Conservation (phyloP, 1,140 invertebrate species). For the Anastrepha ludens region DNA sequence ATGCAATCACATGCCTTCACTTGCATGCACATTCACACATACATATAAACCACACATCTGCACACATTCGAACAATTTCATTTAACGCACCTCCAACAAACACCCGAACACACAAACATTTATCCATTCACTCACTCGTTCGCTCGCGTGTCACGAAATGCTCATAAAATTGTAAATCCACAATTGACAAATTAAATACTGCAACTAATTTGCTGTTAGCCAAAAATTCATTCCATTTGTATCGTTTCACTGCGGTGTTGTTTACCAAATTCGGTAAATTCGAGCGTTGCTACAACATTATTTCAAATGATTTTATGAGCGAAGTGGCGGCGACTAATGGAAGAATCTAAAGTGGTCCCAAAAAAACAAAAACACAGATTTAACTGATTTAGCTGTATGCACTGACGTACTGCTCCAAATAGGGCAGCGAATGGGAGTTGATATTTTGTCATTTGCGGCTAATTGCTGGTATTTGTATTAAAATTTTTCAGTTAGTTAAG, state of each 20-base stretch:
- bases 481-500: constrained; percentile 21
- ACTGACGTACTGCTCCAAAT: neutral
- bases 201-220: constrained; percentile 21
- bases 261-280: constrained; percentile 30
- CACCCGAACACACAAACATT: no score
- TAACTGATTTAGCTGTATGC: neutral
- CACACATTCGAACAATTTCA: no score
- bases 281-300: constrained; percentile 33
- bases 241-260: neutral
- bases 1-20: no score
- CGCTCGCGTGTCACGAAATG: constrained; percentile 18
- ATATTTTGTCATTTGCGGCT: neutral
- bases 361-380: neutral
- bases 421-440: neutral
- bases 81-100: no score
- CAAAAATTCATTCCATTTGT: constrained; percentile 21
- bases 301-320: constrained; percentile 18
- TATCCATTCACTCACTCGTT: neutral
- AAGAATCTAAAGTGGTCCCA: neutral
- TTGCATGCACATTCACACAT: no score
- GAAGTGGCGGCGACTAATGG: neutral
- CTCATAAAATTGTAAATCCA: neutral
- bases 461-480: constrained; percentile 32
- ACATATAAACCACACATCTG: no score
- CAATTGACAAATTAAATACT: constrained; percentile 47